Percentiles rank a stretch among this genome's conserved stretches.
Evolutionary conservation across 2,113 vertebrate genomes (phyloP).

Genomic region (Pipa parva): DNA sequence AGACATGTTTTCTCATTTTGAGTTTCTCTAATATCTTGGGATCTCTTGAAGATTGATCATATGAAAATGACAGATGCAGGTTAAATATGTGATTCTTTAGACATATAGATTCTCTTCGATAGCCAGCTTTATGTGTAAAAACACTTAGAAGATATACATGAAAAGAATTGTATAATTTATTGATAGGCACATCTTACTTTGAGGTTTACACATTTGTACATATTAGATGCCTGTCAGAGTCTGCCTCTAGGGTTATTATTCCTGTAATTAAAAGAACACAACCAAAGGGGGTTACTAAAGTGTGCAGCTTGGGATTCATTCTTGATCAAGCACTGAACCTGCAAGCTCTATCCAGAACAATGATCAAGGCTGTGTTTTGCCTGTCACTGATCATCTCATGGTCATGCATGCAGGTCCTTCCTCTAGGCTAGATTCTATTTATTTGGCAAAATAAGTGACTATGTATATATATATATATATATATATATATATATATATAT

Average conservation of each 20-base stretch:
- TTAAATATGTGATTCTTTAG: not conserved
- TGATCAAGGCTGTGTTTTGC: conserved; percentile 29
- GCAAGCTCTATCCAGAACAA: not conserved
- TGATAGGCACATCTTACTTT: conserved; percentile 3
- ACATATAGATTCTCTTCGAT: not conserved
- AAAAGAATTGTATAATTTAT: not conserved
- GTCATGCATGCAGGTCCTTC: conserved; percentile 11
- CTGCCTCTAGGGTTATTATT: conserved; percentile 17
- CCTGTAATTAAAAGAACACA: conserved; percentile 26
- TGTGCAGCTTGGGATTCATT: conserved; percentile 18
- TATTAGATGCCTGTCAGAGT: conserved; percentile 2
- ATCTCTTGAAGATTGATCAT: not conserved
- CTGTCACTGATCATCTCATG: not conserved
- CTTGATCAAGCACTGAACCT: conserved; percentile 19
- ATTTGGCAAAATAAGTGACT: not conserved
- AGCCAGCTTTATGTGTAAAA: not conserved
- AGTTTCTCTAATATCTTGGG: not conserved
- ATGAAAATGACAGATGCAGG: not conserved
- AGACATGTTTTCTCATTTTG: too few relatives aligned
- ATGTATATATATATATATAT: too few relatives aligned
- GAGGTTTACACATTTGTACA: conserved; percentile 4
- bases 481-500: too few relatives aligned
- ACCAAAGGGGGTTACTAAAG: not conserved
- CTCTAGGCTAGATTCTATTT: conserved; percentile 7
- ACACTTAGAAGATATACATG: not conserved